A percentile compares a stretch with the other conserved stretches of the same genome.
Evolutionary conservation across 2,113 vertebrate species (phyloP).

Genomic region (Anser cygnoides): DNA sequence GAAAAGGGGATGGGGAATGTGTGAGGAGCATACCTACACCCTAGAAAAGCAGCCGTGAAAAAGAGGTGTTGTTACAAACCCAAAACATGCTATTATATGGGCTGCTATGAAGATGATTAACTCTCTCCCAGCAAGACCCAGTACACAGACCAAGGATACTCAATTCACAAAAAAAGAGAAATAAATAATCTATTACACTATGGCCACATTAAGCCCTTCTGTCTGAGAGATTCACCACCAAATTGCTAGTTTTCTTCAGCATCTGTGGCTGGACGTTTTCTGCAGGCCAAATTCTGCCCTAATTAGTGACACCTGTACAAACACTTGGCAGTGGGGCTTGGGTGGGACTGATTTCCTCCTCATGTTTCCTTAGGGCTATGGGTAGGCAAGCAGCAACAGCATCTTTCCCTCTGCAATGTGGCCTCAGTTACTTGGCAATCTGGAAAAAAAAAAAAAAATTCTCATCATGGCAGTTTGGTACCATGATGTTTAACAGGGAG

Average conservation of each 20-base stretch:
- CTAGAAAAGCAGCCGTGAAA: not conserved
- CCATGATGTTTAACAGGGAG: not conserved
- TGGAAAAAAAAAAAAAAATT: not conserved
- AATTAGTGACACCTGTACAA: not conserved
- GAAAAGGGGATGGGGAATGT: not conserved
- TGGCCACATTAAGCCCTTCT: not conserved
- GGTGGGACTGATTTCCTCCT: not conserved
- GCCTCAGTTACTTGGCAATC: not conserved
- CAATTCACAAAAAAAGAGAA: not conserved
- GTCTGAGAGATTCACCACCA: not conserved
- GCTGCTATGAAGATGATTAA: not conserved
- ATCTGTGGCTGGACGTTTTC: not conserved
- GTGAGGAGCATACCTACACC: not conserved
- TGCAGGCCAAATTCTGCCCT: not conserved
- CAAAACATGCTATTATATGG: not conserved
- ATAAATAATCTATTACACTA: not conserved
- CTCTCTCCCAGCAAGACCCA: not conserved
- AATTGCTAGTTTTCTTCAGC: not conserved
- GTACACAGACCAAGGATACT: not conserved
- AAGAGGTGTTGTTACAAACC: not conserved
- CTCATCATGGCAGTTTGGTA: not conserved
- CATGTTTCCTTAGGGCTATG: not conserved
- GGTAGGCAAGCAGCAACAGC: not conserved
- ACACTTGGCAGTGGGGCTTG: not conserved
- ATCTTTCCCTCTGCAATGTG: not conserved